These are phyloP conservation scores for Seriola rivoliana DNA, from an alignment of 2,113 vertebrate species.

Conservation along the genomic window DNA sequence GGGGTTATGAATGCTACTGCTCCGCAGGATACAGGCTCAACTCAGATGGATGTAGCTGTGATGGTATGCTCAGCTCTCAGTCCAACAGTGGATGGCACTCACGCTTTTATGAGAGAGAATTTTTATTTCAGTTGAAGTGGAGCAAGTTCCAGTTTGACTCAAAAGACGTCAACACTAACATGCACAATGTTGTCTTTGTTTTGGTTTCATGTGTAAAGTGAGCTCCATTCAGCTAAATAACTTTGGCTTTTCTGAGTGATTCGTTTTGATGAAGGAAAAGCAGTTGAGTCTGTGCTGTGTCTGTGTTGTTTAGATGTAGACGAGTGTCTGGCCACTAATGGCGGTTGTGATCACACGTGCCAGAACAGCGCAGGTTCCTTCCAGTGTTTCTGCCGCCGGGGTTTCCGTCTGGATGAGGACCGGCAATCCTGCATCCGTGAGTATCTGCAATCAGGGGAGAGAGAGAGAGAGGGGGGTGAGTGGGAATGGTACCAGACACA, in stretches of 20 bases:
- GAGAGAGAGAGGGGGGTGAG: background rate
- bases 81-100: background rate
- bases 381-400: conserved; percentile 88
- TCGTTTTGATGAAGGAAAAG: background rate
- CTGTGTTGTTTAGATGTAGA: conserved; percentile 88
- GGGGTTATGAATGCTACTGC: conserved; percentile 95
- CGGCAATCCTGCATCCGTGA: conserved; percentile 89
- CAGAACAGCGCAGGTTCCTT: conserved; percentile 92
- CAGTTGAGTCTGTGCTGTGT: conserved; percentile 22
- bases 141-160: conserved; percentile 8
- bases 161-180: background rate
- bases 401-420: conserved; percentile 88
- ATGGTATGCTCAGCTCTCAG: conserved; percentile 82
- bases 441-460: conserved; percentile 60
- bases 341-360: conserved; percentile 90
- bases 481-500: conserved; percentile 12
- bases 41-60: conserved; percentile 90
- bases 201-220: background rate
- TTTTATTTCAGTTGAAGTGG: conserved; percentile 26
- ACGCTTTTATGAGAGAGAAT: background rate
- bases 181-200: conserved; percentile 34
- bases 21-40: conserved; percentile 88
- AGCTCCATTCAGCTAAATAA: background rate
- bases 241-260: background rate
- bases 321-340: conserved; percentile 86